Conservation (phyloP, 2,113 vertebrate species). For the Aptenodytes forsteri region DNA sequence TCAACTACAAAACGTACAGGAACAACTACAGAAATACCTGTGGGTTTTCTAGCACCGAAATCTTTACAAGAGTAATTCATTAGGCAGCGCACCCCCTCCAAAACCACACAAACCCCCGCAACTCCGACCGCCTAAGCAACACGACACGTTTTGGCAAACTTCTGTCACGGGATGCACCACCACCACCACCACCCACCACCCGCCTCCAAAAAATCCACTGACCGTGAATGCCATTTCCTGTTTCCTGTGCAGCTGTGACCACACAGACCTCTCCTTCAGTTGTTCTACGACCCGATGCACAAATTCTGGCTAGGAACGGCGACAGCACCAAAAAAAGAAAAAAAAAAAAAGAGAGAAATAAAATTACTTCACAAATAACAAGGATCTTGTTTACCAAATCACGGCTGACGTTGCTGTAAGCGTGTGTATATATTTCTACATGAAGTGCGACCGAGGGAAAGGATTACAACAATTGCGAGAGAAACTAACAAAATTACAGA, state of each 20-base stretch:
- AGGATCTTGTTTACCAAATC: not conserved
- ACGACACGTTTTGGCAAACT: not conserved
- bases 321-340: not conserved
- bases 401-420: not conserved
- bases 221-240: conserved; percentile 91
- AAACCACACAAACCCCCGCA: not conserved
- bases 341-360: not conserved
- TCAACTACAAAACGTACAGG: not conserved
- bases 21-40: not conserved
- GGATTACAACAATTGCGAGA: not conserved
- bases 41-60: not conserved
- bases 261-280: conserved; percentile 78
- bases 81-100: not conserved
- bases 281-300: conserved; percentile 83
- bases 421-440: too few species aligned
- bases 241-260: conserved; percentile 85
- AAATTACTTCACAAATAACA: not conserved
- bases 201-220: conserved; percentile 8
- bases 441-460: not conserved
- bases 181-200: too few species aligned
- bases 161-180: too few species aligned
- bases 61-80: not conserved
- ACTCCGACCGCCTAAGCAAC: not conserved
- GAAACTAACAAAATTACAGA: not conserved
- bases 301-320: conserved; percentile 77